Evolutionary conservation across 2,113 vertebrate species (phyloP).

Genomic region (Dipodomys spectabilis): DNA sequence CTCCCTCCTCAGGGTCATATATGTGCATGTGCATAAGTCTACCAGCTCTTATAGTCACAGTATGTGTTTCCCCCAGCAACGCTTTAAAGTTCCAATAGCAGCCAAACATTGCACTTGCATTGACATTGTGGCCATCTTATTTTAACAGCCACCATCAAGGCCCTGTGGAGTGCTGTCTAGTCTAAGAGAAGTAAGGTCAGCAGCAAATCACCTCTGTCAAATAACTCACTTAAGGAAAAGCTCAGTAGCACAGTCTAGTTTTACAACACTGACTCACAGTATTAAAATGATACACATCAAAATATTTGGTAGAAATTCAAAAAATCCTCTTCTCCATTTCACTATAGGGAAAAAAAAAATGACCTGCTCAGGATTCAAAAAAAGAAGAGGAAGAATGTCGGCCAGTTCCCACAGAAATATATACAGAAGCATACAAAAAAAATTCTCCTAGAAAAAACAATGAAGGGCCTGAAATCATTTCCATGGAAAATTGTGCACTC

Average conservation of each 20-base stretch:
- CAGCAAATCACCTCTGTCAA: conserved; percentile 2
- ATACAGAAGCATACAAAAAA: neutral
- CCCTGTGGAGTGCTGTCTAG: neutral
- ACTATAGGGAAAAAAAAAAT: neutral
- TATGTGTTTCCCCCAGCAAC: neutral
- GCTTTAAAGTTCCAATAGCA: neutral
- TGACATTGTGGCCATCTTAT: neutral
- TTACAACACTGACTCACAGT: neutral
- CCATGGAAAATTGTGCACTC: conserved; percentile 41
- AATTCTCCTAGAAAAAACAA: too few relatives aligned
- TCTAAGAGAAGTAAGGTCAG: neutral
- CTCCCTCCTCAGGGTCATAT: neutral
- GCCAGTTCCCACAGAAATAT: neutral
- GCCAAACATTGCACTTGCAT: neutral
- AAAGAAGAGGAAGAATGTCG: neutral
- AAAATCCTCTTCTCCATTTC: conserved; percentile 36
- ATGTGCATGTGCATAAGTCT: neutral
- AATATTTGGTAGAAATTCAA: conserved; percentile 44
- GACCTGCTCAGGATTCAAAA: neutral
- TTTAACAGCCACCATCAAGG: conserved; percentile 11
- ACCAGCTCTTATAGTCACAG: neutral
- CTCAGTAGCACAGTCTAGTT: neutral
- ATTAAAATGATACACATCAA: conserved; percentile 34
- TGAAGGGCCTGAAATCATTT: conserved; percentile 33
- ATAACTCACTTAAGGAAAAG: conserved; percentile 54